Percentiles rank a stretch among this genome's conserved stretches.
These are phyloP conservation scores for Tringa solitaria DNA, from an alignment of 2,113 vertebrate genomes.

Conservation along the genomic window DNA sequence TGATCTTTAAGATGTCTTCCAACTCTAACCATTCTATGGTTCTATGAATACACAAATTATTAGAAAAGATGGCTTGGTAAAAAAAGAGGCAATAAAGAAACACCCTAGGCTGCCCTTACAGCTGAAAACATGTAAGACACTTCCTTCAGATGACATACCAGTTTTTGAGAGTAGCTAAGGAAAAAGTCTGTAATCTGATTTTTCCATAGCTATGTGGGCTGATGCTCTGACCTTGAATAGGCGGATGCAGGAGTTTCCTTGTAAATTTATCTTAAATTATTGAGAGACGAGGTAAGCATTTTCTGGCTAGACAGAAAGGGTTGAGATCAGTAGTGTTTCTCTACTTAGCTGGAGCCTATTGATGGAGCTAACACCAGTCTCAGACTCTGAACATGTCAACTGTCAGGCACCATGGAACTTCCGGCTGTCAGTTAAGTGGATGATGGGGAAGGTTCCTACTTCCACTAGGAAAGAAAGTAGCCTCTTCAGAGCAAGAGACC, in stretches of 20 bases:
- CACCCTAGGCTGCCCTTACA: neutral
- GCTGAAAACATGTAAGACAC: neutral
- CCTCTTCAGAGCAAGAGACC: neutral
- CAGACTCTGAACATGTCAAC: neutral
- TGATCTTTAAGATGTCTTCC: neutral
- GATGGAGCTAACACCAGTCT: neutral
- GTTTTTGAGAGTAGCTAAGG: neutral
- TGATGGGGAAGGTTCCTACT: neutral
- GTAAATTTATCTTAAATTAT: neutral
- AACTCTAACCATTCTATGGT: neutral
- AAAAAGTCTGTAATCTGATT: neutral
- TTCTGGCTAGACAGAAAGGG: neutral
- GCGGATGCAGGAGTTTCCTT: neutral
- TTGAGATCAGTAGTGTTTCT: neutral
- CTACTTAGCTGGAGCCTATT: neutral
- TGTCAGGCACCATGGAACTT: rapidly evolving
- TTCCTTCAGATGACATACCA: neutral
- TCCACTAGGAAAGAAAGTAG: neutral
- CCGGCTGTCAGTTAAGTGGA: neutral
- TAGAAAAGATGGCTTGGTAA: neutral
- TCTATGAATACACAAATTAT: neutral
- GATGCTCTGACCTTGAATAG: neutral
- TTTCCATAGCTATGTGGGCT: neutral
- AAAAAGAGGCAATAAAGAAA: neutral
- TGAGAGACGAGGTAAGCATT: neutral